Evolutionary conservation across 2,888 invertebrate species (phyloP), one percentile per base, ranked within the genome.

Genomic region (Baccha elongata): DNA sequence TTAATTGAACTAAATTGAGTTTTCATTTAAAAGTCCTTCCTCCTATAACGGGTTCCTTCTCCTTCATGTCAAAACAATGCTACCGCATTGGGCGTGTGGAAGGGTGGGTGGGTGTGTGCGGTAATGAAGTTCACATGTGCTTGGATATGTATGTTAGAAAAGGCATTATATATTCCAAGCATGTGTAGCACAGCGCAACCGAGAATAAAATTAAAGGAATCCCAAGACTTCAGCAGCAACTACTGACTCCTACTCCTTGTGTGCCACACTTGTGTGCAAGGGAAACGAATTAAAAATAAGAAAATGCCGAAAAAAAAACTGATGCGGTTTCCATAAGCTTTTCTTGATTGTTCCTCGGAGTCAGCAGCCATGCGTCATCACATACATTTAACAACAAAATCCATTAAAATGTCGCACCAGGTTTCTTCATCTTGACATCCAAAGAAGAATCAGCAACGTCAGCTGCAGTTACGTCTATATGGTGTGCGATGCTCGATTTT

Each of bases 1-100:
- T 73, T 74, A 74, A 68, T 80, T 68, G 74, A 62, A 74, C 74
- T 23, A 68, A 80, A 74, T 55, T 74, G 74, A 68, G 60, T 68
- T 68, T 55, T 80, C 74, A 44, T 53, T 80, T 55, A 11, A 48
- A 60, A 55, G 73, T 15, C 40, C 74, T 53, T 32, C 37, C 73
- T 23, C 40, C 67, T 44, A 52, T 44, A 52, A 52, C 29, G 8
- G 29, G 8, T 32, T 3, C 7, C 60, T 29, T 26, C 17, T 42
- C 29, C 60, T 23, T 72, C 37, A 15, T 46, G 52, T 13, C 62
- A 68, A 68, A 42, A 68, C 53, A 74, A 55, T 62, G 62, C 37
- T 23, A n/a, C 37, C 21, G 32, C 29, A 21, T 6, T 3, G 11
- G 3, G 58, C 2, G 15, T 15, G 42, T 11, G 10, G 5, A 2